Percentiles rank a stretch among this genome's conserved stretches.
phyloP scores from a whole-genome alignment of 2,888 invertebrate genomes.

The Morpho helenor region DNA sequence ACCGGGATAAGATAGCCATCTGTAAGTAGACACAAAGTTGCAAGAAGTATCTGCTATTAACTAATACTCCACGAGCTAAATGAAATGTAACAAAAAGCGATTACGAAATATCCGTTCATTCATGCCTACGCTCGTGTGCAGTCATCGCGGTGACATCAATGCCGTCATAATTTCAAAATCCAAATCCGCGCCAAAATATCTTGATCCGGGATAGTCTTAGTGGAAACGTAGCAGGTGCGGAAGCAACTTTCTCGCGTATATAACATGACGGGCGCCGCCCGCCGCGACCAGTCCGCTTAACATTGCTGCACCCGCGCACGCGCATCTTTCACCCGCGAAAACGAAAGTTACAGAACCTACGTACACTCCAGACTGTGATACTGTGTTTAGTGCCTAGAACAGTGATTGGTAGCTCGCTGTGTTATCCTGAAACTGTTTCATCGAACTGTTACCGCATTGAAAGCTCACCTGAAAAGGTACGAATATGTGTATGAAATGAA shows the following conservation, averaged over 20 bases:
- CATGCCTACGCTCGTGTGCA: conserved; percentile 15
- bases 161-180: conserved; percentile 66
- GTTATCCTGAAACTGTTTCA: conserved; percentile 73
- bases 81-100: not conserved
- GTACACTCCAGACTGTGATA: conserved; percentile 50
- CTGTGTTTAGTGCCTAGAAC: conserved; percentile 69
- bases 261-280: conserved; percentile 53
- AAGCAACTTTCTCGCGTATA: conserved; percentile 75
- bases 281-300: conserved; percentile 67
- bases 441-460: conserved; percentile 35
- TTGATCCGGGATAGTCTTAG: conserved; percentile 64
- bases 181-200: conserved; percentile 45
- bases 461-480: conserved; percentile 68
- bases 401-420: conserved; percentile 70
- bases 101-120: conserved; percentile 14
- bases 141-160: conserved; percentile 41
- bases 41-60: too few species aligned
- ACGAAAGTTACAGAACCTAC: conserved; percentile 61
- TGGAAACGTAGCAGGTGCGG: conserved; percentile 47
- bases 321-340: conserved; percentile 45
- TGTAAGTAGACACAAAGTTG: too few species aligned
- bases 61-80: not conserved
- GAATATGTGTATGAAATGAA: conserved; percentile 27
- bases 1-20: too few species aligned
- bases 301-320: conserved; percentile 45